Percentiles rank a stretch among this genome's conserved stretches.
Conservation (phyloP, 2,797 vertebrate species). For the Molossus alvarezi region DNA sequence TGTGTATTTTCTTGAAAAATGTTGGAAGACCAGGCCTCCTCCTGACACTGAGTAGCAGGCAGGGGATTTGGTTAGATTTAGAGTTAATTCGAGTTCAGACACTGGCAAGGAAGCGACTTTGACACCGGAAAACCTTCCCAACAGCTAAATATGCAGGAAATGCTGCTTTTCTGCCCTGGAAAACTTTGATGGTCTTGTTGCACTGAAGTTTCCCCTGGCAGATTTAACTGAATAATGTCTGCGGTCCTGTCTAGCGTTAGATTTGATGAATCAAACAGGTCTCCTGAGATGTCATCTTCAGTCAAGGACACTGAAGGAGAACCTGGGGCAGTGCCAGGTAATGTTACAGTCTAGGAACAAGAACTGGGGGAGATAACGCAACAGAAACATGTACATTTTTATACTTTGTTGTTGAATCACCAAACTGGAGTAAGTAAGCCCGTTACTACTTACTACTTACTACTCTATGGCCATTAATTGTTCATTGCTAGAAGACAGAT, state of each 20-base stretch:
- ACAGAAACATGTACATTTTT: neutral
- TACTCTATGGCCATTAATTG: neutral
- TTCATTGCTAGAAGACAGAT: slow-evolving; percentile 36
- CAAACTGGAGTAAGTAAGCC: slow-evolving; percentile 5
- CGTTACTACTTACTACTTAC: neutral
- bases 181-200: neutral
- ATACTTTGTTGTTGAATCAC: neutral
- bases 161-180: neutral
- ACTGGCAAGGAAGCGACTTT: neutral
- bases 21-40: neutral
- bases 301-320: neutral
- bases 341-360: neutral
- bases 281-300: neutral
- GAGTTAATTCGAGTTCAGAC: slow-evolving; percentile 62
- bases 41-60: neutral
- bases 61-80: neutral
- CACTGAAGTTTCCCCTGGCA: neutral
- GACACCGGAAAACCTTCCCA: neutral
- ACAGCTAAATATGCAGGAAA: neutral
- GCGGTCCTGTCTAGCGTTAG: neutral
- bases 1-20: slow-evolving; percentile 69
- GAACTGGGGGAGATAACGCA: neutral
- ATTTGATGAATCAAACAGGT: slow-evolving; percentile 30
- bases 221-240: slow-evolving; percentile 43
- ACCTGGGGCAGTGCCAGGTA: neutral